Base-by-base conservation (phyloP, 2,797 vertebrate genomes). In the Pangasius macronema region DNA sequence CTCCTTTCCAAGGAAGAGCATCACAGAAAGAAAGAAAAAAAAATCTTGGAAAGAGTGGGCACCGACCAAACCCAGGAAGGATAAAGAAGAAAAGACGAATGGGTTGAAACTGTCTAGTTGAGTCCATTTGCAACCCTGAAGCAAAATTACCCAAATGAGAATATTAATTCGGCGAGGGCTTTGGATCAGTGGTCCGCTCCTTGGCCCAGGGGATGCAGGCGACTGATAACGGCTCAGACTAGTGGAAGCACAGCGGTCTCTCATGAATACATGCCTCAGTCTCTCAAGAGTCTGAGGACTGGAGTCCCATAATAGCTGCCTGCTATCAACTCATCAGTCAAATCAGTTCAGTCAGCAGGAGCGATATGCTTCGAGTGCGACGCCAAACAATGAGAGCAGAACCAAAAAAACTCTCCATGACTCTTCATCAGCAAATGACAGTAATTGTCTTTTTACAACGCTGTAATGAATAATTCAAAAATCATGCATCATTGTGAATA, bases 261-360 rank as follows among this genome's bases (percentile, higher is more conserved):
- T 36, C 18, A 61, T 82, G 24, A 49, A 68, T 39, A 61, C 2
- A 61, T 61, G 13, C 33, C 42, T 81, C 36, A 80, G 77, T 30
- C 49, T 53, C 49, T 51, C 49, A 16, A 75, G 36, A 49, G 72
- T 49, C 39, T n/a, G 33, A 68, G 39, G 20, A 72, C 36, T 27
- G 0, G 30, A 61, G 18, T 82, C 67, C 79, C 42, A n/a, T 82
- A 73, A 88, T 49, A 53, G 46, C 84, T 55, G 42, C 20, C 51
- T 82, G 76, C 79, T 49, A 82, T 73, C 55, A 65, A 46, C 33
- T 76, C 87, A 61, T 86, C 87, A 86, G 75, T 79, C 72, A 88
- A 86, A 88, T 65, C 87, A 77, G 57, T 57, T 59, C 49, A 68
- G 46, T 76, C 84, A n/a, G 51, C 51, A 49, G 36, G 70, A 80